Conservation (phyloP, 2,797 vertebrate genomes). For the Argyrosomus regius region DNA sequence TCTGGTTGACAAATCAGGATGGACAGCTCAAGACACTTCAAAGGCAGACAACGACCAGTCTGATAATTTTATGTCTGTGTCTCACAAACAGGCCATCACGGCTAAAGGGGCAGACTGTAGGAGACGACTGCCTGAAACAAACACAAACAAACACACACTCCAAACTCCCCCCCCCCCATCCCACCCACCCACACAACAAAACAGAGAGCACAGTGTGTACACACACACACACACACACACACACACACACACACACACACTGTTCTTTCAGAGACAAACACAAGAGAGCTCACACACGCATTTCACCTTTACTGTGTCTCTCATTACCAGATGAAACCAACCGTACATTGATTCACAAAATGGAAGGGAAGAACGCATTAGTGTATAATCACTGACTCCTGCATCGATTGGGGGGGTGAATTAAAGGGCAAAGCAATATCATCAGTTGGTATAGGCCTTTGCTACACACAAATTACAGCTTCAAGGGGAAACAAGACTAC, state of each 20-base stretch:
- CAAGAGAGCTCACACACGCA: slow-evolving; percentile 75
- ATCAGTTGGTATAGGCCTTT: slow-evolving; percentile 84
- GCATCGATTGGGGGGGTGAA: slow-evolving; percentile 86
- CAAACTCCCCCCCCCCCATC: slow-evolving; percentile 44
- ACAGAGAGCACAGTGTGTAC: slow-evolving; percentile 44
- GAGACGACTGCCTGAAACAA: slow-evolving; percentile 82
- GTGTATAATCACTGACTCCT: slow-evolving; percentile 86
- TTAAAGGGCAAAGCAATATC: slow-evolving; percentile 87
- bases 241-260: slow-evolving; percentile 44
- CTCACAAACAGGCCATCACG: slow-evolving; percentile 82
- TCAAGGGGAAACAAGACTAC: slow-evolving; percentile 82
- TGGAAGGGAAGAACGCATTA: slow-evolving; percentile 87
- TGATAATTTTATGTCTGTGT: slow-evolving; percentile 84
- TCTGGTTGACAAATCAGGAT: slow-evolving; percentile 79
- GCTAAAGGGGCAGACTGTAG: slow-evolving; percentile 82
- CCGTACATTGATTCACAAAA: slow-evolving; percentile 85
- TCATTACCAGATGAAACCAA: slow-evolving; percentile 87
- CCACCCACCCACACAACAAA: slow-evolving; percentile 62
- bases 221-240: slow-evolving; percentile 37
- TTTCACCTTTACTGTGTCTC: slow-evolving; percentile 87
- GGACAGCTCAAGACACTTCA: slow-evolving; percentile 84
- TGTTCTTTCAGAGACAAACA: slow-evolving; percentile 71
- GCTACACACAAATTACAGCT: slow-evolving; percentile 84
- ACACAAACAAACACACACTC: slow-evolving; percentile 81
- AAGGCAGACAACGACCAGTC: slow-evolving; percentile 80